Evolutionary conservation across 2,797 vertebrate genomes (phyloP).

Genomic region (Rhincodon typus): DNA sequence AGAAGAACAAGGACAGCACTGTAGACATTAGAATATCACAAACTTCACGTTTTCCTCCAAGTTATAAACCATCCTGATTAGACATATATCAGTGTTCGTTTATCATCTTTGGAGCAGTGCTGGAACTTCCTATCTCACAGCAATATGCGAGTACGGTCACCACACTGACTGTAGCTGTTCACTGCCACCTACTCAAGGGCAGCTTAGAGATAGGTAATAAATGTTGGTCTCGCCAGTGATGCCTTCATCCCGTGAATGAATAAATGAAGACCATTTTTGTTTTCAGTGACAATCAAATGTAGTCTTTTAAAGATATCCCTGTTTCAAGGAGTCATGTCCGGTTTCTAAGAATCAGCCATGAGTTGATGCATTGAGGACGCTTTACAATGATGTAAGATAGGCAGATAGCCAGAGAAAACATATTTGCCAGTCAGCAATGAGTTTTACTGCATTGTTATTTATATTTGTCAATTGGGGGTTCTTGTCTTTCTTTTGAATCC

Average conservation of each 20-base stretch:
- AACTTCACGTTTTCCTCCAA: not conserved
- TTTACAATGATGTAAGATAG: not conserved
- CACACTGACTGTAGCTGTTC: not conserved
- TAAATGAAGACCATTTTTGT: not conserved
- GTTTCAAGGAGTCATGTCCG: not conserved
- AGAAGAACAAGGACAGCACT: not conserved
- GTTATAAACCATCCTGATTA: not conserved
- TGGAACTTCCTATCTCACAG: not conserved
- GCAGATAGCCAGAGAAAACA: not conserved
- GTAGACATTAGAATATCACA: not conserved
- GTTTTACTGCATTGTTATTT: not conserved
- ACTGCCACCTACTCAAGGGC: not conserved
- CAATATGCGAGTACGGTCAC: not conserved
- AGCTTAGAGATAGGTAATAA: not conserved
- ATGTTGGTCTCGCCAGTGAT: not conserved
- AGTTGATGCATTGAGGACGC: not conserved
- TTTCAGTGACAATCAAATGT: not conserved
- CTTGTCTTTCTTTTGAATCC: not conserved
- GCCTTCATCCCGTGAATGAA: not conserved
- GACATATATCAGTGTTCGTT: not conserved
- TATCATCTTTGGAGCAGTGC: not conserved
- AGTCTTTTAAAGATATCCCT: not conserved
- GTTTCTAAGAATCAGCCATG: not conserved
- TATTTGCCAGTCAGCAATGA: not conserved
- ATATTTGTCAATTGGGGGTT: slow-evolving; percentile 13